These are phyloP conservation scores for Suncus etruscus DNA, from an alignment of 2,113 vertebrate genomes.

Conservation along the genomic window DNA sequence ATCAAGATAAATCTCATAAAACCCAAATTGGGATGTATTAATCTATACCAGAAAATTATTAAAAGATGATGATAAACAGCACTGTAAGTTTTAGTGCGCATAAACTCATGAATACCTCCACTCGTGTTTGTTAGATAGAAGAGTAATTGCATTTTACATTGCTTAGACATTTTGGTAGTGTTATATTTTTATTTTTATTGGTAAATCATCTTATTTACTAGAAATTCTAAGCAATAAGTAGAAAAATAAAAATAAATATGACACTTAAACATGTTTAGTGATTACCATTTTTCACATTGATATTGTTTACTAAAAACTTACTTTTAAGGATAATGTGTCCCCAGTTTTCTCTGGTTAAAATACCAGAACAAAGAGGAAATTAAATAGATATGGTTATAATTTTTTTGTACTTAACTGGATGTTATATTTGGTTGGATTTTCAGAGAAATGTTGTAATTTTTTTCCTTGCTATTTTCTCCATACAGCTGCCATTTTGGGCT, in stretches of 20 bases:
- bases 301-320: neutral
- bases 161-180: neutral
- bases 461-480: neutral
- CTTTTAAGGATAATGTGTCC: neutral
- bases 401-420: conserved; percentile 7
- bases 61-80: neutral
- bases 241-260: neutral
- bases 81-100: neutral
- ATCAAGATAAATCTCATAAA: neutral
- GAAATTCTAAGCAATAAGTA: neutral
- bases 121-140: neutral
- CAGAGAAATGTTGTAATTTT: neutral
- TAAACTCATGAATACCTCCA: neutral
- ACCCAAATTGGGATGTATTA: neutral
- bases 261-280: neutral
- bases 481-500: conserved; percentile 65
- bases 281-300: neutral
- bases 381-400: neutral
- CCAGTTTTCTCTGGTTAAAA: neutral
- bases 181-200: neutral
- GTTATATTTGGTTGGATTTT: conserved; percentile 17
- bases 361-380: neutral
- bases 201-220: neutral
- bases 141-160: neutral
- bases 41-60: neutral